These are phyloP conservation scores for Harlomillsia oculata DNA, from an alignment of 1,140 invertebrate genomes.

Conservation along the genomic window DNA sequence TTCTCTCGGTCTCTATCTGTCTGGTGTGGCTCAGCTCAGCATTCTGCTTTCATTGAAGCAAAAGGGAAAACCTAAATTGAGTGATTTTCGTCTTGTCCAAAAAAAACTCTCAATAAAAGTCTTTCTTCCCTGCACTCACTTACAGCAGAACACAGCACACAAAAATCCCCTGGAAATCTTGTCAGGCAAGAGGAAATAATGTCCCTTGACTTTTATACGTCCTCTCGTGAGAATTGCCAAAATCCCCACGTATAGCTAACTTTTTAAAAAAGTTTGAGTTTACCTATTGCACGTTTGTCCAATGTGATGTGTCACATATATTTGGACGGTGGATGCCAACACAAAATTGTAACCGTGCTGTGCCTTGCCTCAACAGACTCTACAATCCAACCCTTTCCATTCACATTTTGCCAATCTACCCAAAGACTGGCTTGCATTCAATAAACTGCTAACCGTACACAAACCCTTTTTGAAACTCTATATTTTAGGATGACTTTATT, in stretches of 20 bases:
- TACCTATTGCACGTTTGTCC: slow-evolving; percentile 25
- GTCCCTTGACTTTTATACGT: slow-evolving; percentile 29
- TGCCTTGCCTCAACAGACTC: no score
- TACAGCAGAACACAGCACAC: not conserved
- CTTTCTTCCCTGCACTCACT: not conserved
- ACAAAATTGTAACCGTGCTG: no score
- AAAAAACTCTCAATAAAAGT: slow-evolving; percentile 21
- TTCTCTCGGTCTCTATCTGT: no score
- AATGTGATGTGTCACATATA: slow-evolving; percentile 28
- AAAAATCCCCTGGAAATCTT: slow-evolving; percentile 15
- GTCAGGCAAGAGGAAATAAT: slow-evolving; percentile 29
- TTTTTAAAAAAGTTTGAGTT: slow-evolving; percentile 27
- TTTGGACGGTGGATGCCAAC: slow-evolving; percentile 3
- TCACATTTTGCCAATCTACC: no score
- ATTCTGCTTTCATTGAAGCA: not conserved
- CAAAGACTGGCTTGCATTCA: no score
- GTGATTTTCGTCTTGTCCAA: slow-evolving; percentile 22
- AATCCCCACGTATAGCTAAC: slow-evolving; percentile 21
- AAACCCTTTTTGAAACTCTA: no score
- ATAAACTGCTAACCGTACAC: no score
- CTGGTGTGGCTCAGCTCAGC: no score
- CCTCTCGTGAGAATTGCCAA: slow-evolving; percentile 27
- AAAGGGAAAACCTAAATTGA: slow-evolving; percentile 21
- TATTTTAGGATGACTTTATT: no score
- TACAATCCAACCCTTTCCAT: no score